These are phyloP conservation scores for Charaxes varanes DNA, from an alignment of 1,140 invertebrate species.

Conservation along the genomic window DNA sequence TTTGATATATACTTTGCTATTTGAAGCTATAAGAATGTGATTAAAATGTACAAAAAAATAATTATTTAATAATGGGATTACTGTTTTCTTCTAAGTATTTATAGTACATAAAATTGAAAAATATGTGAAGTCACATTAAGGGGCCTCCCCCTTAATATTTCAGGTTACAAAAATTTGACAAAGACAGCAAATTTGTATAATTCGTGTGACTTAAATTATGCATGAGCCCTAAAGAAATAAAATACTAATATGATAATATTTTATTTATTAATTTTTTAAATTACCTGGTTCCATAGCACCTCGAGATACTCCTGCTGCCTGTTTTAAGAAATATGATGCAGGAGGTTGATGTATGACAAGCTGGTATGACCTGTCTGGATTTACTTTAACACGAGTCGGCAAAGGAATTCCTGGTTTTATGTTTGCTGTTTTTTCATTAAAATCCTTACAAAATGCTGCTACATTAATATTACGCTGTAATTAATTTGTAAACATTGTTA, in stretches of 20 bases:
- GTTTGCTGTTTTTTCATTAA: conserved; percentile 94
- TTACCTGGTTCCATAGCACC: conserved; percentile 87
- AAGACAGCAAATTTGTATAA: conserved; percentile 37
- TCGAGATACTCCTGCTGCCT: conserved; percentile 93
- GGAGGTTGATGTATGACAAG: conserved; percentile 91
- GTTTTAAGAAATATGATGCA: conserved; percentile 90
- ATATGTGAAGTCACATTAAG: too few relatives aligned
- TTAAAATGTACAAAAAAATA: too few relatives aligned
- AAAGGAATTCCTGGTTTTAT: conserved; percentile 95
- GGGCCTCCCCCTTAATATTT: too few relatives aligned
- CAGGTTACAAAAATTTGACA: too few relatives aligned
- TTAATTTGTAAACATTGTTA: conserved; percentile 13
- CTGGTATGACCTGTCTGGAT: conserved; percentile 91
- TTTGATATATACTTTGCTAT: too few relatives aligned
- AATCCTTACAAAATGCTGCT: conserved; percentile 97
- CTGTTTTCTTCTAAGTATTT: too few relatives aligned
- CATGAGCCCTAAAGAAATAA: conserved; percentile 1
- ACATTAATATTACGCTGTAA: conserved; percentile 96
- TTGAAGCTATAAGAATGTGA: too few relatives aligned
- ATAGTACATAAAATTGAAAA: too few relatives aligned
- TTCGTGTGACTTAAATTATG: too few relatives aligned
- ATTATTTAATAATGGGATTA: too few relatives aligned
- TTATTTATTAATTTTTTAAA: conserved; percentile 9
- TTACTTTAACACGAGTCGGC: conserved; percentile 86
- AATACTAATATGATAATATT: background rate